Conservation (phyloP, 2,888 invertebrate genomes). For the Vandiemenella viatica region DNA sequence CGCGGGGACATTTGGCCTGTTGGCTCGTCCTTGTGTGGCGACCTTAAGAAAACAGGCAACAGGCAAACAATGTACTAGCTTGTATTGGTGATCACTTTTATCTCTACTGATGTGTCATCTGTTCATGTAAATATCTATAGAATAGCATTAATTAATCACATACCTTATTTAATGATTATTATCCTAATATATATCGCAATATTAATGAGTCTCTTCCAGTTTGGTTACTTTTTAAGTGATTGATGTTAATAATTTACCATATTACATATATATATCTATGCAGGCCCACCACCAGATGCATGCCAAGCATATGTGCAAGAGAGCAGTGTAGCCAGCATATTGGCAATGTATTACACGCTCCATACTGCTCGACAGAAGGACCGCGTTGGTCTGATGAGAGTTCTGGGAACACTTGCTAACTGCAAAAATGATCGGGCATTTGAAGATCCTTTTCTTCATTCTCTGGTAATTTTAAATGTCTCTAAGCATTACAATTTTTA, state of each 20-base stretch:
- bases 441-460: constrained; percentile 90
- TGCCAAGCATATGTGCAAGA: constrained; percentile 85
- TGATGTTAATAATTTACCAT: no score
- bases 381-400: constrained; percentile 63
- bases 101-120: no score
- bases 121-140: no score
- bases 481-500: constrained; percentile 8
- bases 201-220: not conserved
- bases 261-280: constrained; percentile 10
- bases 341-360: constrained; percentile 89
- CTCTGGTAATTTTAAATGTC: constrained; percentile 51
- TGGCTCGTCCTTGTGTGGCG: no score
- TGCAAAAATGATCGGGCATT: constrained; percentile 86
- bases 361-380: constrained; percentile 74
- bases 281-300: constrained; percentile 78
- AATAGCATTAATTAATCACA: no score
- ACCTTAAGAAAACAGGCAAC: no score
- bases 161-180: no score
- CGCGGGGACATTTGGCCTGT: no score
- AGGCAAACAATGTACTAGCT: no score
- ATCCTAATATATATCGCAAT: not conserved
- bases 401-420: constrained; percentile 77
- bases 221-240: not conserved
- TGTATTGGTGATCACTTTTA: no score
- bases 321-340: constrained; percentile 77